phyloP scores from a whole-genome alignment of 2,797 vertebrate genomes.

The Taenioides sp. region DNA sequence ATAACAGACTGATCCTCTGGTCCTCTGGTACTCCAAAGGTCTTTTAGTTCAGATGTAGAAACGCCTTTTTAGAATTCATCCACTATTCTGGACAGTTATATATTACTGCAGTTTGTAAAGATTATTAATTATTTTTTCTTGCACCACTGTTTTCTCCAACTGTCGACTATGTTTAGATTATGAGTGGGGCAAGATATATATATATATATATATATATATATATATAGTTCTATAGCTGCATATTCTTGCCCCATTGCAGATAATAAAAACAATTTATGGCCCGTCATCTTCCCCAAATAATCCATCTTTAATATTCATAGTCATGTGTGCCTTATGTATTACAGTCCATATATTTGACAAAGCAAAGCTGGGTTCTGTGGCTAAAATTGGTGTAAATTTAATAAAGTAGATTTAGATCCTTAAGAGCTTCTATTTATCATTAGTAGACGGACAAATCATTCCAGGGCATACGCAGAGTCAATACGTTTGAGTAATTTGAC shows the following conservation, averaged over 20 bases:
- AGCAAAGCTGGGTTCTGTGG: conserved; percentile 34
- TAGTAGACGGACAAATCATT: conserved; percentile 60
- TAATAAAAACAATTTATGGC: conserved; percentile 36
- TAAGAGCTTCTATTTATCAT: conserved; percentile 68
- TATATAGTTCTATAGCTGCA: background rate
- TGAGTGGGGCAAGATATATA: too few species aligned
- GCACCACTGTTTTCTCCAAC: too few species aligned
- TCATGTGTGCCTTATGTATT: conserved; percentile 43
- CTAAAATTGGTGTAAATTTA: conserved; percentile 60
- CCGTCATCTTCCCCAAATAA: conserved; percentile 42
- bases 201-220: too few species aligned
- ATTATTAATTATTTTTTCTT: too few species aligned
- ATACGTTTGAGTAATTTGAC: conserved; percentile 65
- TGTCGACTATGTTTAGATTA: too few species aligned
- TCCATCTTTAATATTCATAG: conserved; percentile 53
- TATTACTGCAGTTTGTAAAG: too few species aligned
- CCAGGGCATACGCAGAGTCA: conserved; percentile 56
- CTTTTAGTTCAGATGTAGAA: too few species aligned
- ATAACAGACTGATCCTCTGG: too few species aligned
- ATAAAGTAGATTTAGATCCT: conserved; percentile 62
- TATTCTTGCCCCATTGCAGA: conserved; percentile 16
- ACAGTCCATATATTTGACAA: conserved; percentile 63
- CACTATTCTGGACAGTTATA: too few species aligned
- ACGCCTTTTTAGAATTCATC: too few species aligned
- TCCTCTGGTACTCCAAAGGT: too few species aligned